Evolutionary conservation across 2,113 vertebrate genomes (phyloP).

Genomic region (Apteryx mantelli): DNA sequence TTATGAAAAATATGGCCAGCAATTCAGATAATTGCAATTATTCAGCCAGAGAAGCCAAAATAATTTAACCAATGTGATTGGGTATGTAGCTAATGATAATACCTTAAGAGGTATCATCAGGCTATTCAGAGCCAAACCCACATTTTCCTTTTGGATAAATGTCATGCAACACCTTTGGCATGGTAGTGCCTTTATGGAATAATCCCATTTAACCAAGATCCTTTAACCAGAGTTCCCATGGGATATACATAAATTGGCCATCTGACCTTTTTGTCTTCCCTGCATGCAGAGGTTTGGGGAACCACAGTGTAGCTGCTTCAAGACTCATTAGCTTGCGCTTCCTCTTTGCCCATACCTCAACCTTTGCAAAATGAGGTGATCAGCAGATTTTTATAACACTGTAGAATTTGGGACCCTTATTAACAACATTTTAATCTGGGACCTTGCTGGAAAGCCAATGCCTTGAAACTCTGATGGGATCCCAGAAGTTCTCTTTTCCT

Average conservation of each 20-base stretch:
- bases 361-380: background rate
- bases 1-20: slow-evolving; percentile 57
- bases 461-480: background rate
- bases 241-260: background rate
- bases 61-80: slow-evolving; percentile 6
- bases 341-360: background rate
- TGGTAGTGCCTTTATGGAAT: background rate
- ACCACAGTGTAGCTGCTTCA: background rate
- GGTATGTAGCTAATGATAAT: background rate
- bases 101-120: background rate
- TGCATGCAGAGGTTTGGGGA: background rate
- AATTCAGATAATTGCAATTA: slow-evolving; percentile 44
- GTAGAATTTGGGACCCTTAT: background rate
- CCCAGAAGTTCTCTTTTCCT: background rate
- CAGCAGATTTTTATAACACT: background rate
- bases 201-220: background rate
- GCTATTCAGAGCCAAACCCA: slow-evolving; percentile 9
- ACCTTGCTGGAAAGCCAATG: background rate
- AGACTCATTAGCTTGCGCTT: background rate
- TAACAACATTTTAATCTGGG: background rate
- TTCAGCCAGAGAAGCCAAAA: slow-evolving; percentile 20
- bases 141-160: slow-evolving; percentile 15
- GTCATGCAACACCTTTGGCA: background rate
- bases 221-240: background rate
- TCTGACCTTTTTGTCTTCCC: background rate